Evolutionary conservation across 1,140 invertebrate genomes (phyloP).

Genomic region (Drosophila fuyamai): DNA sequence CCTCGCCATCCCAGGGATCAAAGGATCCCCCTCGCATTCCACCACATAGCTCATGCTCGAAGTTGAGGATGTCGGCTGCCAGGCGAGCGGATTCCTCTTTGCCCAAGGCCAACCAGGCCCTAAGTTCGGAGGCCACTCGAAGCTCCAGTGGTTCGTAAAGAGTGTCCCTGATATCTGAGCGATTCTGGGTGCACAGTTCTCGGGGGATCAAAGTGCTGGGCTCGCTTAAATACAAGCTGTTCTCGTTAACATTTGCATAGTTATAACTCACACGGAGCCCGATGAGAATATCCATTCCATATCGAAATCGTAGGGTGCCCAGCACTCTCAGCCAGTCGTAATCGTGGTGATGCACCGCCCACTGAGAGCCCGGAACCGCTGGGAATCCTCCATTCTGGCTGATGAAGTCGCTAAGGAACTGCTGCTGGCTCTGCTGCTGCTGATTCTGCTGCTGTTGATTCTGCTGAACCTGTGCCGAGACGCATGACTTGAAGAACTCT

Average conservation of each 20-base stretch:
- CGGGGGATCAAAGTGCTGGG: slow-evolving; percentile 64
- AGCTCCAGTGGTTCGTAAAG: slow-evolving; percentile 52
- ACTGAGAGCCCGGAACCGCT: slow-evolving; percentile 70
- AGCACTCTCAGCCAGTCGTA: slow-evolving; percentile 90
- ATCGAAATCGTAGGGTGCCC: slow-evolving; percentile 89
- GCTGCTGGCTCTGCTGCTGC: slow-evolving; percentile 90
- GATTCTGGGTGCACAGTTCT: slow-evolving; percentile 51
- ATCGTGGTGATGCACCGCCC: slow-evolving; percentile 59
- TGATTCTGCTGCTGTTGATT: slow-evolving; percentile 88
- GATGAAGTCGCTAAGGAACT: slow-evolving; percentile 89
- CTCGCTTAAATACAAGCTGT: slow-evolving; percentile 93
- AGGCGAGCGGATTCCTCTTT: slow-evolving; percentile 54
- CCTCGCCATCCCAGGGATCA: slow-evolving; percentile 50
- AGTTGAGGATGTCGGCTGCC: slow-evolving; percentile 63
- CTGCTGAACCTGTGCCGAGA: slow-evolving; percentile 91
- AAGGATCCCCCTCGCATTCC: slow-evolving; percentile 37
- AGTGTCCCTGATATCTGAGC: slow-evolving; percentile 34
- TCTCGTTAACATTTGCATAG: slow-evolving; percentile 93
- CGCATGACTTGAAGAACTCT: slow-evolving; percentile 92
- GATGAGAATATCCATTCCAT: slow-evolving; percentile 92
- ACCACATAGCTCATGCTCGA: slow-evolving; percentile 72
- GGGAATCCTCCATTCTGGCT: slow-evolving; percentile 76
- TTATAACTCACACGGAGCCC: slow-evolving; percentile 93
- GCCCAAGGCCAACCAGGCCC: slow-evolving; percentile 58
- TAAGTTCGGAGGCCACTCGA: slow-evolving; percentile 54